Evolutionary conservation across 2,797 vertebrate species (phyloP), one percentile per base, ranked within the genome.

Genomic region (Gobio occitaniae): DNA sequence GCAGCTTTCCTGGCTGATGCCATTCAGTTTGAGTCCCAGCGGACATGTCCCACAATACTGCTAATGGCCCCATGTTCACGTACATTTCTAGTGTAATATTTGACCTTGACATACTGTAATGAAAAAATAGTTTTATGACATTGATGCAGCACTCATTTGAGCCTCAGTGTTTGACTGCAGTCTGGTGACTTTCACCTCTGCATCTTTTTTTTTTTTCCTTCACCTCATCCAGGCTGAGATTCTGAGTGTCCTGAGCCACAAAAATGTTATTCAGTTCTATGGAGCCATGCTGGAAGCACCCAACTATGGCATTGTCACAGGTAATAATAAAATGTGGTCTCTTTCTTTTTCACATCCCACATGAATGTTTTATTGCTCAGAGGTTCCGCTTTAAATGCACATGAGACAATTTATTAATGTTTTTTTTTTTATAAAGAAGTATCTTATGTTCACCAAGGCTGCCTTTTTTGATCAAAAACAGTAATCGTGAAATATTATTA

Each of bases 181-280:
- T 77, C 25, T 82, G 21, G 72, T 56, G 65, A 78, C 70, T 32
- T 70, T 82, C 59, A 85, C 78, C 47, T 59, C 74, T 52, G 68
- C 59, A 61, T 52, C 47, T 77, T 48, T 83, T 59, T 11, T 54
- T 21, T 29, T 36, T 50, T 75, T 25, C 17, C 13, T 90, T 86
- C 84, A 90, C 92, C 91, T 87, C 86, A 8, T 92, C 90, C 91
- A 99, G 98, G 98, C 97, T 89, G 98, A 99, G 94, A 99, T 99
- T 93, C 97, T 99, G 86, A 99, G 98, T 86, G 96, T 99, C 86
- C 96, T 99, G 93, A 99, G 98, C 95, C 98, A 99, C 93, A 97
- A 97, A 94, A 99, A 99, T 95, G 96, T 99, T 94, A 99, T 99
- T 94, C 97, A 99, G 94, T 99, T 99, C 95, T 98, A 97, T 69